Evolutionary conservation across 2,888 invertebrate species (phyloP).

Genomic region (Panopea generosa): DNA sequence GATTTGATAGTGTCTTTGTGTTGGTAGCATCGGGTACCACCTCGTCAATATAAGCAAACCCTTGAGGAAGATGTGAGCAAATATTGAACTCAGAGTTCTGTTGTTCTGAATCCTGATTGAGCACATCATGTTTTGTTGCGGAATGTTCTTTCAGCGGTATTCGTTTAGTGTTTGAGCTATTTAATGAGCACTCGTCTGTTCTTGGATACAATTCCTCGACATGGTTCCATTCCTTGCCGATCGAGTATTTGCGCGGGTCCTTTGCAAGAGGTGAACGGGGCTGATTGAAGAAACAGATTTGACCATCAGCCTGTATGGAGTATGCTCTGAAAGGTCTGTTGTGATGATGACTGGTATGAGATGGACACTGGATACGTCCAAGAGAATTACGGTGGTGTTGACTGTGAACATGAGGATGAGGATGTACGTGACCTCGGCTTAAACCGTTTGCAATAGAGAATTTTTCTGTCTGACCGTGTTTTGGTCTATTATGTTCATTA

Average conservation of each 20-base stretch:
- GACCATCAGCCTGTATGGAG: slow-evolving; percentile 54
- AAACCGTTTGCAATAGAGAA: slow-evolving; percentile 33
- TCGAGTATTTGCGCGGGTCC: slow-evolving; percentile 28
- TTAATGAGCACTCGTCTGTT: slow-evolving; percentile 13
- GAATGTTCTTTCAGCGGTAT: slow-evolving; percentile 5
- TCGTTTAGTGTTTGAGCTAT: background rate
- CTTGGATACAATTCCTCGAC: slow-evolving; percentile 10
- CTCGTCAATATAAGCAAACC: slow-evolving; percentile 43
- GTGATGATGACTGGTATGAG: slow-evolving; percentile 29
- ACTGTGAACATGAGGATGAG: slow-evolving; percentile 22
- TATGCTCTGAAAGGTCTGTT: slow-evolving; percentile 37
- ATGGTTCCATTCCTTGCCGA: slow-evolving; percentile 17
- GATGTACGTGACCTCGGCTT: slow-evolving; percentile 28
- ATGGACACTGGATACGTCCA: slow-evolving; percentile 34
- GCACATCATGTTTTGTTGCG: slow-evolving; percentile 9
- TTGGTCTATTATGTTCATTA: slow-evolving; percentile 21
- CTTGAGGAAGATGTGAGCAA: slow-evolving; percentile 32
- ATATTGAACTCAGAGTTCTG: slow-evolving; percentile 1
- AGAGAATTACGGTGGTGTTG: slow-evolving; percentile 40
- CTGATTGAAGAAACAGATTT: slow-evolving; percentile 35
- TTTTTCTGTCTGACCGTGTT: slow-evolving; percentile 22
- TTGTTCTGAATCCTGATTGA: background rate
- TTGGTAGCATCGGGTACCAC: slow-evolving; percentile 6
- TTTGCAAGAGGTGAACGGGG: slow-evolving; percentile 43
- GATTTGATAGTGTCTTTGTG: slow-evolving; percentile 9